phyloP scores from a whole-genome alignment of 1,140 invertebrate species.

The Coptotermes formosanus region DNA sequence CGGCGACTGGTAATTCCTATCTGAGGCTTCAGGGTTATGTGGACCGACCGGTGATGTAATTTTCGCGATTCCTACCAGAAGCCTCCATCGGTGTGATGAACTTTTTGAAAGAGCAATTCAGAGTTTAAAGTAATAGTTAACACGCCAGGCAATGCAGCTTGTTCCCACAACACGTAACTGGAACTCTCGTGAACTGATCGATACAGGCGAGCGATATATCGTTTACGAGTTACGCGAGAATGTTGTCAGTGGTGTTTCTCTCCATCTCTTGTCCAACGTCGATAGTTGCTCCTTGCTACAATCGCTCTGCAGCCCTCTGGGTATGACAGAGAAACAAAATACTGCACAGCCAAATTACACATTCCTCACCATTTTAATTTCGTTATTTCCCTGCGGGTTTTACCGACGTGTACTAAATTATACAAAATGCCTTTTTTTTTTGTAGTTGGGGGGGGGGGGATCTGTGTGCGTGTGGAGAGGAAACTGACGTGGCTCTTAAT shows the following conservation, averaged over 20 bases:
- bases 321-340: background rate
- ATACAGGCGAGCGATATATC: background rate
- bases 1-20: background rate
- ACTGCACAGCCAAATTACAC: background rate
- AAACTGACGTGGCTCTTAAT: no score
- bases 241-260: background rate
- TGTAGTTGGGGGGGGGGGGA: no score
- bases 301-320: background rate
- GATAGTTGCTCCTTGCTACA: background rate
- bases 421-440: background rate
- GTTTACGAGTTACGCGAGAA: background rate
- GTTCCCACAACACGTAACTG: no score
- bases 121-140: no score
- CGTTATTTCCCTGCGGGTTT: background rate
- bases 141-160: no score
- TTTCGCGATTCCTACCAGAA: no score
- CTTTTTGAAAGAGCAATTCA: no score
- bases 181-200: background rate
- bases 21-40: background rate
- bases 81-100: no score
- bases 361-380: conserved; percentile 16
- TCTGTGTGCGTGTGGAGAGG: no score
- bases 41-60: background rate
- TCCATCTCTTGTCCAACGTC: background rate
- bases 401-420: background rate